Conservation (phyloP, 2,797 vertebrate species). For the Limnodromus scolopaceus region DNA sequence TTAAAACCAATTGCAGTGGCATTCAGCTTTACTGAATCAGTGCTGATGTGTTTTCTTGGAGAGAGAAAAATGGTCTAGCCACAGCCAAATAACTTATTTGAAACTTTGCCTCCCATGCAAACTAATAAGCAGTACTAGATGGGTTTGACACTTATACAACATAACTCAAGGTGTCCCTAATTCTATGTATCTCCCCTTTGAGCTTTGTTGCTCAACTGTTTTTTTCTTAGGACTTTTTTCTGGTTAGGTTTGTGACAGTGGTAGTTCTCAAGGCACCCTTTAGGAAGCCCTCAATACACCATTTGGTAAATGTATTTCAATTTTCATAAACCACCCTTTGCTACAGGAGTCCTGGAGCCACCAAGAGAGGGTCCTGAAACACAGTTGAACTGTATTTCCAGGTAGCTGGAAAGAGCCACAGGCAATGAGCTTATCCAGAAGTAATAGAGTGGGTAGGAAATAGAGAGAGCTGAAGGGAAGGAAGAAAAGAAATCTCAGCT, state of each 20-base stretch:
- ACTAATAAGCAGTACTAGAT: not conserved
- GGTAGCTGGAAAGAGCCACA: not conserved
- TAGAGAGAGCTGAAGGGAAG: not conserved
- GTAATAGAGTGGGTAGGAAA: not conserved
- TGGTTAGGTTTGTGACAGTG: not conserved
- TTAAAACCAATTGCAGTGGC: not conserved
- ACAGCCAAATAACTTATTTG: conserved; percentile 14
- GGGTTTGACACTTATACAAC: conserved; percentile 27
- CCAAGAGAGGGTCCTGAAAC: not conserved
- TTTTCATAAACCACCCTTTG: not conserved
- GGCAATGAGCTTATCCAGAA: not conserved
- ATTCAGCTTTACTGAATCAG: conserved; percentile 13
- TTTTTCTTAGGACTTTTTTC: not conserved
- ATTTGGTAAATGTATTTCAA: not conserved
- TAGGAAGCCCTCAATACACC: not conserved
- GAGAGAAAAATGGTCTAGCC: not conserved
- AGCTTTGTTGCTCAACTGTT: not conserved
- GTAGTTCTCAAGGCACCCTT: not conserved
- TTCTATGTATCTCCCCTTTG: not conserved
- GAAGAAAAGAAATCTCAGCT: not conserved
- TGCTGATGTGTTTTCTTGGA: conserved; percentile 37
- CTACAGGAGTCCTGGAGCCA: not conserved
- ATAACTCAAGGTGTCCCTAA: conserved; percentile 31
- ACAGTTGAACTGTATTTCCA: not conserved
- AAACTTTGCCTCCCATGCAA: conserved; percentile 35